Conservation (phyloP, 2,113 vertebrate species). For the Limnothrissa miodon region DNA sequence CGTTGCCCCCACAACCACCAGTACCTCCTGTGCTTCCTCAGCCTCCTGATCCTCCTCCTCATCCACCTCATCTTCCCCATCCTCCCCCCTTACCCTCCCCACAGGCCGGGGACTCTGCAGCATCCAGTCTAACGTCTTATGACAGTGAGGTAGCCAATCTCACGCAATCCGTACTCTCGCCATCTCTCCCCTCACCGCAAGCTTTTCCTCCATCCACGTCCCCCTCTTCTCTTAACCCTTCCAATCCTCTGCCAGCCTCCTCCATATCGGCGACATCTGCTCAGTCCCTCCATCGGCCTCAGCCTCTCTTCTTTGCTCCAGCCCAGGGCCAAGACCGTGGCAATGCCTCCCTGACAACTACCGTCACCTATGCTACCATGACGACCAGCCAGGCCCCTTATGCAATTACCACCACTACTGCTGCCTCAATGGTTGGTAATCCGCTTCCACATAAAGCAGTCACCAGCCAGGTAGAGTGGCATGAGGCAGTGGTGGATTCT, state of each 20-base stretch:
- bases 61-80: conserved; percentile 17
- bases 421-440: conserved; percentile 30
- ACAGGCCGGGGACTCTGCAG: conserved; percentile 80
- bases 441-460: conserved; percentile 31
- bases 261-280: conserved; percentile 29
- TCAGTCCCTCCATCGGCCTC: conserved; percentile 64
- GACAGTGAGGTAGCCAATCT: conserved; percentile 91
- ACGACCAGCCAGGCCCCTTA: conserved; percentile 54
- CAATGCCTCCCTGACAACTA: conserved; percentile 61
- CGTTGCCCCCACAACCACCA: not conserved
- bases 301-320: conserved; percentile 65
- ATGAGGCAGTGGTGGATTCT: conserved; percentile 82
- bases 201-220: conserved; percentile 59
- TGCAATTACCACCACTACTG: conserved; percentile 55
- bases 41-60: not conserved
- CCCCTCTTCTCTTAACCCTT: conserved; percentile 38
- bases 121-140: conserved; percentile 89
- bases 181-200: conserved; percentile 66
- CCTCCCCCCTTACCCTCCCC: conserved; percentile 58
- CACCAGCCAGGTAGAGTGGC: conserved; percentile 67
- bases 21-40: not conserved
- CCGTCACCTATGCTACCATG: conserved; percentile 68
- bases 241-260: conserved; percentile 34
- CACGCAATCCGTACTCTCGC: conserved; percentile 78
- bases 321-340: conserved; percentile 61